Evolutionary conservation across 2,888 invertebrate species (phyloP), one percentile per base, ranked within the genome.

Genomic region (Drosophila barbarae): DNA sequence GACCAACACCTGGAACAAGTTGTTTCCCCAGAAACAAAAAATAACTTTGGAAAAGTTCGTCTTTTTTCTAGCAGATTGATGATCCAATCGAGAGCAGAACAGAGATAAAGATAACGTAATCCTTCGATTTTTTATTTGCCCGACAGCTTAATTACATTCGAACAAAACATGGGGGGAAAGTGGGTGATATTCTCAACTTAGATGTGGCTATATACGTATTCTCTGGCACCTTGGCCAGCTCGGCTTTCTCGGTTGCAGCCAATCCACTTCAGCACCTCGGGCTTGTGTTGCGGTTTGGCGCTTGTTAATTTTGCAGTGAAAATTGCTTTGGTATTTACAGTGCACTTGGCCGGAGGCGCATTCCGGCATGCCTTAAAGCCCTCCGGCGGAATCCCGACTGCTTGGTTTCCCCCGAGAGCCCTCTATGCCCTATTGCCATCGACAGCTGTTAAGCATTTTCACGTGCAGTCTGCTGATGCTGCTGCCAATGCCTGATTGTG

Each of bases 321-420:
- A 81, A 81, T 81, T 81, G 85, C 82, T 85, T 80, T 73, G 84
- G 76, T 81, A 85, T 81, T 81, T 81, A 85, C 81, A 79, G 74
- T 85, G 85, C 81, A 85, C 81, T 81, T 68, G 71, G 78, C 78
- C 76, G 63, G 58, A 77, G 82, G 78, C 78, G 85, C 81, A 74
- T 73, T 83, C 73, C 81, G 58, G 64, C 71, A 70, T 70, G 49
- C 76, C 53, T 51, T 30, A 50, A 35, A 55, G 26, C 26, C 50
- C 57, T 53, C 34, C 10, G 55, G 53, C 55, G 15, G n/a, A 52
- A 6, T 58, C 15, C 28, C 18, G 23, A 35, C 18, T 5, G 7
- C 9, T 36, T 21, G 21, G 12, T 5, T 50, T 41, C 38, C 50
- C 35, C 21, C 15, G 65, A 39, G 38, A 39, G 30, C 47, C 51